These are phyloP conservation scores for Delphinapterus leucas DNA, from an alignment of 2,113 vertebrate species.

Conservation along the genomic window DNA sequence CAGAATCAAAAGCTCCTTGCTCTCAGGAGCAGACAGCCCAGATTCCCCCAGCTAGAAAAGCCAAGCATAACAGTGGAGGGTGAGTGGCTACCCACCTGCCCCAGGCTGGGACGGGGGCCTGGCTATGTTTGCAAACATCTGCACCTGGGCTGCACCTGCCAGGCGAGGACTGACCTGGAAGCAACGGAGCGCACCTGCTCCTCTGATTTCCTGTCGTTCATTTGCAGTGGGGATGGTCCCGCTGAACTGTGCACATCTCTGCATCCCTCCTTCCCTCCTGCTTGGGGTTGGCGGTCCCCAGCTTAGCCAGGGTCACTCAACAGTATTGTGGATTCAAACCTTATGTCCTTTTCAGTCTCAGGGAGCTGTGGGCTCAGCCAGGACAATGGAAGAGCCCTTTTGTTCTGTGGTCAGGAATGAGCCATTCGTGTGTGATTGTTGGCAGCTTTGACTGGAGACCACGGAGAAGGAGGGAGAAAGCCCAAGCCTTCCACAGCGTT, in stretches of 20 bases:
- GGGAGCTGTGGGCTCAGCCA: neutral
- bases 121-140: slow-evolving; percentile 63
- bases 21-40: slow-evolving; percentile 68
- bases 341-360: neutral
- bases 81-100: neutral
- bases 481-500: neutral
- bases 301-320: neutral
- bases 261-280: neutral
- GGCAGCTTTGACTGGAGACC: neutral
- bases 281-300: neutral
- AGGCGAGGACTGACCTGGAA: slow-evolving; percentile 53
- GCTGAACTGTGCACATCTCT: neutral
- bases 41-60: slow-evolving; percentile 47
- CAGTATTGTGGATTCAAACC: neutral
- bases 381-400: neutral
- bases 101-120: neutral
- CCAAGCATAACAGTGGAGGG: slow-evolving; percentile 41
- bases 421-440: neutral
- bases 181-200: slow-evolving; percentile 15
- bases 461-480: neutral
- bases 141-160: slow-evolving; percentile 71
- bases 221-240: neutral
- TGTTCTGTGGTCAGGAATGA: neutral
- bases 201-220: neutral
- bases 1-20: slow-evolving; percentile 80